Base-by-base conservation (phyloP, 2,888 invertebrate species). In the Brachyptera putata region DNA sequence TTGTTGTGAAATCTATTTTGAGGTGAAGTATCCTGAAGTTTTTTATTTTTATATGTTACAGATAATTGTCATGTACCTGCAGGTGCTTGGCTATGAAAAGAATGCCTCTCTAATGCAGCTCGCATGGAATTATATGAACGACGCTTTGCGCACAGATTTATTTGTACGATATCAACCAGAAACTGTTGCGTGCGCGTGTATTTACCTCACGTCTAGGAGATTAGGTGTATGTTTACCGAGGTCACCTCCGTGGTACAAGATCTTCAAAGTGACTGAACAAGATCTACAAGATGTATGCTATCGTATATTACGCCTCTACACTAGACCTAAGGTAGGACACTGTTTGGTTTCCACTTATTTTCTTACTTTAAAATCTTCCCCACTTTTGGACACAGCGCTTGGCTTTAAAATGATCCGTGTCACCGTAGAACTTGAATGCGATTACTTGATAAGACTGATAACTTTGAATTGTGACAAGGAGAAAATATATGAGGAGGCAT, bases 71-170 rank as follows among this genome's bases (percentile, higher is more conserved):
- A 93, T 95, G 79, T 97, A 96, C 73, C 81, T 98, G 58, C 94
- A 96, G 80, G 87, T 96, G 7, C 76, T 99, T 64, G 89, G 92
- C 55, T 89, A 88, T 70, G 91, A 95, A 71, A 88, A 88, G 71
- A 88, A 96, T 74, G 84, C 86, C 60, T 86, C 87, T 66, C 79
- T 99, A 37, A 93, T 97, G 85, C 98, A 99, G 74, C 87, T 89
- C 75, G 89, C 98, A 2, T 99, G 99, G 85, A 98, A 98, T 75
- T 99, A 97, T 76, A 99, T 99, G 98, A 99, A 99, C 74, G 99
- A 99, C 79, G 93, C 97, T 0, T 77, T 99, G 50, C 82, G 98
- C 34, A 96, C 97, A 0, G 95, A 98, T 75, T 95, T 96, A 0
- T 99, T 99, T 74, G 87, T 98, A 73, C 84, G 95, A 48, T 95